phyloP scores from a whole-genome alignment of 2,113 vertebrate species.

The Toxotes jaculatrix region DNA sequence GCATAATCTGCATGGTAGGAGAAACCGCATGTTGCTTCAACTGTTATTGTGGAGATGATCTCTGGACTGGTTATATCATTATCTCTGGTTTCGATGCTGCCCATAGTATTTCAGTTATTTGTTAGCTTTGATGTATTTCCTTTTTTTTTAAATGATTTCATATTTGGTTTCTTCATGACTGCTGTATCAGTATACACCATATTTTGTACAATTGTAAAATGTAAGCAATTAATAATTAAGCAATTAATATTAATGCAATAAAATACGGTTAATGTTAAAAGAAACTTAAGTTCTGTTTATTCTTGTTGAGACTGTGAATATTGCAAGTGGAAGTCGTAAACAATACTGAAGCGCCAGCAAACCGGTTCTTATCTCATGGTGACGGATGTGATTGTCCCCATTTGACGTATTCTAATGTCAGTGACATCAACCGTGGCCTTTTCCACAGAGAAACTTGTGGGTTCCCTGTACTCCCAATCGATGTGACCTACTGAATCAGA shows the following conservation, averaged over 20 bases:
- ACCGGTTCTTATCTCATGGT: conserved; percentile 6
- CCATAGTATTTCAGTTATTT: not conserved
- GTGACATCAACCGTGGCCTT: not conserved
- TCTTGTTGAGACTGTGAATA: not conserved
- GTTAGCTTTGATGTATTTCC: not conserved
- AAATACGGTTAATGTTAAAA: conserved; percentile 1
- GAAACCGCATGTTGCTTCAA: not conserved
- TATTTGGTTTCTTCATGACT: conserved; percentile 3
- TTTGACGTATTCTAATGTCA: not conserved
- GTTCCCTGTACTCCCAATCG: not conserved
- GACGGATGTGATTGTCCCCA: not conserved
- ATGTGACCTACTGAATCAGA: conserved; percentile 9
- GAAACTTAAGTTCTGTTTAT: not conserved
- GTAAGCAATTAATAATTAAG: conserved; percentile 10
- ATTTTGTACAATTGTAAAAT: conserved; percentile 38
- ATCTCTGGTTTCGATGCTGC: not conserved
- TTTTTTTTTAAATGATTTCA: not conserved
- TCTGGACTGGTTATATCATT: not conserved
- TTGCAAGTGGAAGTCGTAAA: not conserved
- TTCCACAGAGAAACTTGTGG: not conserved
- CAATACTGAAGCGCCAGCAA: not conserved
- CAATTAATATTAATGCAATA: conserved; percentile 18
- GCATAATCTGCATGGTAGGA: not conserved
- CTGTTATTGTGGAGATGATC: not conserved
- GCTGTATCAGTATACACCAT: not conserved